Evolutionary conservation across 2,113 vertebrate species (phyloP), one percentile per base, ranked within the genome.

Genomic region (Ammodytes marinus): DNA sequence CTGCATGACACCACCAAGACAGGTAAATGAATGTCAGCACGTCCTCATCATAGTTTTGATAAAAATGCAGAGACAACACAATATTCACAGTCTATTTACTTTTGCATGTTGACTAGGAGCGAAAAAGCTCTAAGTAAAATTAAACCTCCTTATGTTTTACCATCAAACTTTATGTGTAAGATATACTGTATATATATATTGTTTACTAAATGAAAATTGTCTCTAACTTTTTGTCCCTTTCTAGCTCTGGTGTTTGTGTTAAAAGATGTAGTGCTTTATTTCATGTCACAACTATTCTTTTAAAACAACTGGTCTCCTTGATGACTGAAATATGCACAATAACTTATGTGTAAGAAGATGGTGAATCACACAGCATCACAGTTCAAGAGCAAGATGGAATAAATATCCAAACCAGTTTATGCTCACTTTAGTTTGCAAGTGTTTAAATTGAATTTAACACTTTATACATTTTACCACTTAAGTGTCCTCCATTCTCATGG

Each of bases 371-470:
- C 43, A 53, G 65, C 68, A 68, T 61, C 60, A 57, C 47, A 69
- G 86, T 80, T 88, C 83, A 88, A 85, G 87, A 79, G 67, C 79
- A 73, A 17, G 52, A 77, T 53, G 12, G 72, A 77, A 77, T 77
- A 8, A 9, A 83, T 83, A 80, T 74, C 72, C n/a, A 49, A 40
- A 63, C 43, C 17, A 7, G 65, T 50, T 76, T 50, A 10, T 11
- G 27, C 45, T 60, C 61, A 60, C 46, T 7, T n/a, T 45, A 14
- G 47, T 46, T 74, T 6, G 14, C 60, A 27, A 27, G 27, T 27
- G 27, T 27, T 1, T 27, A 27, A 27, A 27, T 27, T 27, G 1
- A 27, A 27, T 27, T 27, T 27, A 27, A 27, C 27, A 27, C 27
- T 27, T 27, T 27, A 27, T 27, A 27, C 27, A 27, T 43, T 0